These are phyloP conservation scores for Vombatus ursinus DNA, from an alignment of 2,113 vertebrate genomes.

Conservation along the genomic window DNA sequence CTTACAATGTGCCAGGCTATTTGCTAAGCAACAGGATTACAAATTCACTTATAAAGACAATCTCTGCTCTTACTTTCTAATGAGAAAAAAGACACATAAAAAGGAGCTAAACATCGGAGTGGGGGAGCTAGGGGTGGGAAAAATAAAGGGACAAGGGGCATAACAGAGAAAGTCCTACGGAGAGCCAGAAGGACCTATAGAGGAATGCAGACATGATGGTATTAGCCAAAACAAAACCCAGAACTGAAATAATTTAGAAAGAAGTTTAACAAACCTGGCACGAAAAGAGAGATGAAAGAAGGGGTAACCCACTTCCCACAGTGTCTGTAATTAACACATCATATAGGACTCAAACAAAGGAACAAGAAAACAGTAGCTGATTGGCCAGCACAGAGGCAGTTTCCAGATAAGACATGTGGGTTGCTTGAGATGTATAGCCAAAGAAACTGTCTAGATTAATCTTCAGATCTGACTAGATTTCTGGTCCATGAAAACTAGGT, in stretches of 20 bases:
- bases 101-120: background rate
- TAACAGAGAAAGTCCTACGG: background rate
- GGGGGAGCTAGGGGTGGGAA: background rate
- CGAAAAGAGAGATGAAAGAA: background rate
- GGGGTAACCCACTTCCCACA: background rate
- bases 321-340: background rate
- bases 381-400: background rate
- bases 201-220: background rate
- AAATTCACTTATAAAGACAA: background rate
- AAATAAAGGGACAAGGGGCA: background rate
- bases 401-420: background rate
- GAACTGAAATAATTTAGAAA: background rate
- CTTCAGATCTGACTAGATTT: background rate
- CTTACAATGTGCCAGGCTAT: background rate
- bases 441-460: background rate
- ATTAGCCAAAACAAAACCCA: background rate
- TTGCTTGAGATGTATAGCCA: background rate
- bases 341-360: background rate
- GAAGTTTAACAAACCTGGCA: too few species aligned
- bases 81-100: background rate
- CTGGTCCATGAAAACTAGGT: background rate
- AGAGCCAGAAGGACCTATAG: background rate
- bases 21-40: background rate
- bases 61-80: background rate
- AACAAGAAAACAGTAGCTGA: background rate